Base-by-base conservation (phyloP, 2,113 vertebrate genomes). In the Triplophysa dalaica region DNA sequence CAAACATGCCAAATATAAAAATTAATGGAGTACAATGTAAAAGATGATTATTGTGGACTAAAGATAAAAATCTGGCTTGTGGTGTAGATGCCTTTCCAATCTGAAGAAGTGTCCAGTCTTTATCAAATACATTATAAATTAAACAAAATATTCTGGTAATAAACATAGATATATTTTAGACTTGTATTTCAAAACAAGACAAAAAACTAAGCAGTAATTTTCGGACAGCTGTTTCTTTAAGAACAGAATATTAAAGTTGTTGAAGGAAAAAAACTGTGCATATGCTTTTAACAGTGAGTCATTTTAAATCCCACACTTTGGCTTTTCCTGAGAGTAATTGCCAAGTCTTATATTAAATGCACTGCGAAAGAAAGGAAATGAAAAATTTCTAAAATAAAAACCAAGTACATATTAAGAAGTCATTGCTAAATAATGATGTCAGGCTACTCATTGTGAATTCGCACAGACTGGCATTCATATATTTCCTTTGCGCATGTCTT, bases 401-500 rank as follows among this genome's bases (percentile, higher is more conserved):
- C 4, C 6, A 56, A 70, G 29, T n/a, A 70, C 29, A 58, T 69
- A 33, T 58, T 2, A 7, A 10, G n/a, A 58, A 58, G 54, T 21
- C 9, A 58, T 58, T 61, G 65, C 54, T 56, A 41, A 72, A 73
- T 80, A 80, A 62, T 62, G 10, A 75, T 62, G 14, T 4, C 24
- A 48, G 72, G 33, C 16, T 43, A 75, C 9, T 62, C 58, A 21
- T 41, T 50, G 43, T 12, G 43, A 12, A 45, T 45, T 45, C 48
- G 50, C 64, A 48, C 60, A 58, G 12, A 60, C 48, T 58, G 60
- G 45, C n/a, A 22, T n/a, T 19, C 38, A 81, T 84, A 64, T 68
- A 48, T 82, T 81, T 75, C 86, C 56, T 84, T 86, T 89, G 80
- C 88, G 70, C 85, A 86, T 75, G 89, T 89, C 86, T 91, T 91